phyloP scores from a whole-genome alignment of 1,140 invertebrate genomes.

The Helicoverpa armigera region DNA sequence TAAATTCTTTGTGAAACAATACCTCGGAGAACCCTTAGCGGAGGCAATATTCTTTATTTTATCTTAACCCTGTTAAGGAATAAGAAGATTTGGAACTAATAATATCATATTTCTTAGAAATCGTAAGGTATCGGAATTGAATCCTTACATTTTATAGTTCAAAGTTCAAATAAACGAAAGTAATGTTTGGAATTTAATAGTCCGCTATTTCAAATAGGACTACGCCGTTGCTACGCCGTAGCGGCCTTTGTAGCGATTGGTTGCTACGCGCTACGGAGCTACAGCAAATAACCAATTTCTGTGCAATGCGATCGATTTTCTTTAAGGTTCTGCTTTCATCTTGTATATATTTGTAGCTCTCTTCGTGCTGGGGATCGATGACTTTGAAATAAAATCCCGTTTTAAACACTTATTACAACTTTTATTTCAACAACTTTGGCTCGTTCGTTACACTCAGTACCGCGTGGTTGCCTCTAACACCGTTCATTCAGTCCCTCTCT shows the following conservation, averaged over 20 bases:
- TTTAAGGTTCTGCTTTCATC: not conserved
- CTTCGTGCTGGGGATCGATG: no score
- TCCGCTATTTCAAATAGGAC: not conserved
- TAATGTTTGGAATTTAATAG: no score
- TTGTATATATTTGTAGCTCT: no score
- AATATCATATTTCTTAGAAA: constrained; percentile 21
- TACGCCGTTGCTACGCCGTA: constrained; percentile 7
- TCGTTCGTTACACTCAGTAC: no score
- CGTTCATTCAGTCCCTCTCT: no score
- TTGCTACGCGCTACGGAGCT: not conserved
- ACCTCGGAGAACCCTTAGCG: not conserved
- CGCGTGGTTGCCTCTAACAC: no score
- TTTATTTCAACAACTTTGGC: no score
- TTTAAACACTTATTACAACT: no score
- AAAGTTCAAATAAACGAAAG: not conserved
- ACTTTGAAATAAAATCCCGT: no score
- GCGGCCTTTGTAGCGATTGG: not conserved
- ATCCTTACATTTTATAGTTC: constrained; percentile 4
- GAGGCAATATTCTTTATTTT: not conserved
- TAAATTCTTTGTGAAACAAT: not conserved
- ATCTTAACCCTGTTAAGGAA: not conserved
- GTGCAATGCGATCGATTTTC: not conserved
- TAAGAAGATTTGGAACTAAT: not conserved
- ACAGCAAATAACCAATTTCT: not conserved
- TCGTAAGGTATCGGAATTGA: not conserved